These are phyloP conservation scores for Amblyopsis rosae DNA, from an alignment of 2,113 vertebrate species.

Conservation along the genomic window DNA sequence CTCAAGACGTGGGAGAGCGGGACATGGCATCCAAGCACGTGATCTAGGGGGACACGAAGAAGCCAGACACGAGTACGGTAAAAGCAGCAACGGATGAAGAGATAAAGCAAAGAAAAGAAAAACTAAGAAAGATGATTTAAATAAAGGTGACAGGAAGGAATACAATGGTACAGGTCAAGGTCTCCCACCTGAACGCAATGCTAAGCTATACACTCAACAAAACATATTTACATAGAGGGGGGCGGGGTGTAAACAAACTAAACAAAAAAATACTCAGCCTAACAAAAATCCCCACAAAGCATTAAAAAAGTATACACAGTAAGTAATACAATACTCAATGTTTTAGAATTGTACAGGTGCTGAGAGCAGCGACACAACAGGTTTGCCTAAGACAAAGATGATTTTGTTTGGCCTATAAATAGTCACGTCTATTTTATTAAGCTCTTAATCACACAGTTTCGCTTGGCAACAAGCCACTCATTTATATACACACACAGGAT, in stretches of 20 bases:
- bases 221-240: too few relatives aligned
- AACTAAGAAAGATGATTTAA: slow-evolving; percentile 10
- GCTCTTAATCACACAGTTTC: too few relatives aligned
- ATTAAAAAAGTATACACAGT: too few relatives aligned
- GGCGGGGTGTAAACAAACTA: too few relatives aligned
- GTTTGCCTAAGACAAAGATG: neutral
- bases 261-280: too few relatives aligned
- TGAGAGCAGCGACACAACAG: neutral
- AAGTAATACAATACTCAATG: too few relatives aligned
- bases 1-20: too few relatives aligned
- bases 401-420: too few relatives aligned
- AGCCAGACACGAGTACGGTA: neutral
- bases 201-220: neutral
- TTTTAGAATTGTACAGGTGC: neutral
- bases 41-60: slow-evolving; percentile 31
- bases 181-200: neutral
- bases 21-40: slow-evolving; percentile 5
- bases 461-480: too few relatives aligned
- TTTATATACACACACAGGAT: too few relatives aligned
- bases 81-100: slow-evolving; percentile 9
- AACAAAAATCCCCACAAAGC: too few relatives aligned
- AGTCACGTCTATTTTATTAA: too few relatives aligned
- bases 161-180: slow-evolving; percentile 25
- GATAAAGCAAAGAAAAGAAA: slow-evolving; percentile 5
- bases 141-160: slow-evolving; percentile 12